These are phyloP conservation scores for Papilio elwesi DNA, from an alignment of 2,888 invertebrate species.

Conservation along the genomic window DNA sequence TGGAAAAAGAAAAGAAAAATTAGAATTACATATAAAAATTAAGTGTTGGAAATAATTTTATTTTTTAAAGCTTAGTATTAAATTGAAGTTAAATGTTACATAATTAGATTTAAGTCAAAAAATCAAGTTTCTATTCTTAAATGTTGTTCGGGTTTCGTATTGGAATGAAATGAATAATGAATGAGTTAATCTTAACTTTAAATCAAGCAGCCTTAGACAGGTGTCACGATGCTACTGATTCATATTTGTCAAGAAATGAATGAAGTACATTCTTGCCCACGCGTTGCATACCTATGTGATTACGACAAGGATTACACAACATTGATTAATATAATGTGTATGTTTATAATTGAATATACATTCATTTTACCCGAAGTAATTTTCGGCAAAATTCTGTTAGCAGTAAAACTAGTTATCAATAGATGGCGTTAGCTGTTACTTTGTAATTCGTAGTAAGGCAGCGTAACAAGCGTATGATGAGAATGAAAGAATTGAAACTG, in stretches of 20 bases:
- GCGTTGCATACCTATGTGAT: slow-evolving; percentile 14
- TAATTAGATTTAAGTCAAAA: no score
- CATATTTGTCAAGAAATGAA: slow-evolving; percentile 52
- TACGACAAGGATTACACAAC: slow-evolving; percentile 13
- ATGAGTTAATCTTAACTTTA: slow-evolving; percentile 21
- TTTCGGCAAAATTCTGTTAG: background rate
- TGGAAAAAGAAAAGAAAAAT: no score
- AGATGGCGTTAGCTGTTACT: slow-evolving; percentile 13
- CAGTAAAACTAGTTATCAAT: background rate
- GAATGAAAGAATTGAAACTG: no score
- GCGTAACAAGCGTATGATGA: no score
- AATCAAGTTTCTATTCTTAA: background rate
- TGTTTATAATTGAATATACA: background rate
- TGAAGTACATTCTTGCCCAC: slow-evolving; percentile 45
- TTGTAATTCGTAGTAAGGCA: no score
- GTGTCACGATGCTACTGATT: slow-evolving; percentile 50
- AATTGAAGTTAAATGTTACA: no score
- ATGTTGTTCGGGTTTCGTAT: background rate
- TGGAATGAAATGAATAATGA: background rate
- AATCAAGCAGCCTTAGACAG: slow-evolving; percentile 43
- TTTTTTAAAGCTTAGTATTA: no score
- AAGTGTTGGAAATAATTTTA: no score
- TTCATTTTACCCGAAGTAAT: no score
- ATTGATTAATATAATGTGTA: slow-evolving; percentile 11
- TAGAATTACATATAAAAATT: no score